Evolutionary conservation across 2,797 vertebrate species (phyloP), one percentile per base, ranked within the genome.

Genomic region (Synanceia verrucosa): DNA sequence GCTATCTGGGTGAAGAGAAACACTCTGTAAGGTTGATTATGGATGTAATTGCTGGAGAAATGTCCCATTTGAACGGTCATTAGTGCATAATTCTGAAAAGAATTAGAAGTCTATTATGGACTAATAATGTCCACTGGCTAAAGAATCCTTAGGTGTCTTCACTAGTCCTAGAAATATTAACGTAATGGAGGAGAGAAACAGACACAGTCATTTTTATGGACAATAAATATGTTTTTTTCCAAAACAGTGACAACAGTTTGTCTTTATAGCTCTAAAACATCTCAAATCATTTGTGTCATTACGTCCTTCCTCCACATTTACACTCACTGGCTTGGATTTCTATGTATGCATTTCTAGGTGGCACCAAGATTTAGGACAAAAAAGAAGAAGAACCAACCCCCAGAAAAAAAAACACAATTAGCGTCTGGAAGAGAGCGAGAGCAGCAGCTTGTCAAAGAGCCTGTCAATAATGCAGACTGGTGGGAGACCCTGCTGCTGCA

Each of bases 401-500:
- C 76, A 68, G 75, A 86, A 63, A 88, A 63, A 88, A 82, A 41
- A 8, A 36, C 37, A 76, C 79, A 88, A 87, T 93, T 90, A 93
- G 76, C 31, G 65, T 59, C 76, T 65, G 66, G 83, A 82, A 73
- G 39, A 8, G 31, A 84, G 72, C 52, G 16, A 44, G 78, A 82
- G 76, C 70, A 79, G 84, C 83, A 86, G 86, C 81, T 79, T 87
- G 87, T 86, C 88, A 88, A 71, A 83, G 79, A 81, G 78, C 43
- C 75, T 84, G 94, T 95, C 90, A 94, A 94, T 95, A 94, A 94
- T 94, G 92, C 87, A 94, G 73, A 50, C 53, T 64, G 81, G 85
- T 78, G 84, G 82, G 79, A 87, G 87, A 89, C 82, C 86, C 82
- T 48, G 61, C 83, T 92, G 76, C 78, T 62, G 56, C 57, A 55